Base-by-base conservation (phyloP, 2,113 vertebrate genomes). In the Xenopus borealis region DNA sequence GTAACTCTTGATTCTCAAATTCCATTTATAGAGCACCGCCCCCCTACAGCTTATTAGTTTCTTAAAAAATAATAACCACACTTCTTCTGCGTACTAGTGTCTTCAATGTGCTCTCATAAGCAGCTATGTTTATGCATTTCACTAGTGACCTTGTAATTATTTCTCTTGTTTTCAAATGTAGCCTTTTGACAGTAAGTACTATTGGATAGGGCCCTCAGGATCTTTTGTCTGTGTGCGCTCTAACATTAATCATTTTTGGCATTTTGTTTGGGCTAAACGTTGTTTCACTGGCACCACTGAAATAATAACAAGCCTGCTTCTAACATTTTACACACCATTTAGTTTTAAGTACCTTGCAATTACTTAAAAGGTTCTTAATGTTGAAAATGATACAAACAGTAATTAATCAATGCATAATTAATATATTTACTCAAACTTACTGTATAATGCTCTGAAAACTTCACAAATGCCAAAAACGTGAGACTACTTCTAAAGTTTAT, bases 311-410 rank as follows among this genome's bases (percentile, higher is more conserved):
- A 55, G 53, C 16, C 53, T n/a, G 17, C 16, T 16, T 55, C 17
- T n/a, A n/a, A 55, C 0, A 3, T 55, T 55, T 55, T n/a, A 55
- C 53, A 16, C 14, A 55, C 53, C 53, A 55, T 55, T 55, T 55
- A 55, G 18, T n/a, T 55, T 55, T 16, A 55, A 16, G 17, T 55
- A 55, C 53, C 17, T n/a, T 16, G 53, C 14, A 55, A 55, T n/a
- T 55, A 2, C 53, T 55, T 55, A n/a, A 55, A 55, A 55, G 53
- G 53, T 55, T 8, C 53, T n/a, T 55, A n/a, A 55, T 55, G 53
- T 55, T 55, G 17, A 55, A 55, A 55, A 55, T n/a, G 53, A 55
- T 61, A 61, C 58, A 61, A 27, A 61, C 18, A 61, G 18, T 23
- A 20, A 23, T 61, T 27, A 61, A 61, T 58, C 55, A 58, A 58